phyloP scores from a whole-genome alignment of 1,140 invertebrate species.

The Pogonomyrmex californicus region DNA sequence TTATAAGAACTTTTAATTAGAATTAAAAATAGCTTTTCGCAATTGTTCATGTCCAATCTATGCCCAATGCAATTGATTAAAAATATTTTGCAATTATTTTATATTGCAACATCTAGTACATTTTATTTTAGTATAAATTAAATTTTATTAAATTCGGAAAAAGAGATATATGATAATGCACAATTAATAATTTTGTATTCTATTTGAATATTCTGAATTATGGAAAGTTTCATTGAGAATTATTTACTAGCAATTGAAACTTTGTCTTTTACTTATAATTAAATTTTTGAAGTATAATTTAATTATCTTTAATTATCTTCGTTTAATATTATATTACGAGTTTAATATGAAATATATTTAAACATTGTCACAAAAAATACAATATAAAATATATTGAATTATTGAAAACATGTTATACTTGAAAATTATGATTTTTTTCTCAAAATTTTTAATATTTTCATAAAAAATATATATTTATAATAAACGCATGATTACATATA shows the following conservation, averaged over 20 bases:
- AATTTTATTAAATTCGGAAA: neutral
- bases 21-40: neutral
- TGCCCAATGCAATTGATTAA: neutral
- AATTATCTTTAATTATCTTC: neutral
- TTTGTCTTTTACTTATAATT: slow-evolving; percentile 3
- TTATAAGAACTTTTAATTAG: neutral
- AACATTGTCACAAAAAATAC: neutral
- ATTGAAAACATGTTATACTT: neutral
- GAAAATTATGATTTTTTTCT: neutral
- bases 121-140: slow-evolving; percentile 15
- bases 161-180: neutral
- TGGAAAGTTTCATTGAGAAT: neutral
- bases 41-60: neutral
- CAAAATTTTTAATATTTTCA: neutral
- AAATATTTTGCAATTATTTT: neutral
- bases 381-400: neutral
- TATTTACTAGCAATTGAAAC: slow-evolving; percentile 9
- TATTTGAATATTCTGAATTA: neutral
- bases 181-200: slow-evolving; percentile 21
- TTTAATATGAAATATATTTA: neutral
- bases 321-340: neutral
- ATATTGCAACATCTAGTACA: neutral
- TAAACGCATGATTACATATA: neutral
- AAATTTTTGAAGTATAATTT: neutral
- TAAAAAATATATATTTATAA: neutral